Evolutionary conservation across 1,140 invertebrate species (phyloP).

Genomic region (Microplitis demolitor): DNA sequence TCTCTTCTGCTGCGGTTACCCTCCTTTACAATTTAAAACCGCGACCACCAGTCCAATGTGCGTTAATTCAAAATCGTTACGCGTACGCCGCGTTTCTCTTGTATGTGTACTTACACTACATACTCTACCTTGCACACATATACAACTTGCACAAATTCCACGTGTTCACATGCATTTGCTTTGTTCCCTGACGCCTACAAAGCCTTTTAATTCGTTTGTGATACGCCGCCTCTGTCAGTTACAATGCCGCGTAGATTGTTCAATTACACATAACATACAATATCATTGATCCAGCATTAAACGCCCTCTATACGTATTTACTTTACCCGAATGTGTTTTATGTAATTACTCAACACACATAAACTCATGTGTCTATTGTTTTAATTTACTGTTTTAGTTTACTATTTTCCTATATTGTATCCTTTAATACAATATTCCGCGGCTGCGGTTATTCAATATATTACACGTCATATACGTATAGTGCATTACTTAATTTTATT

Average conservation of each 20-base stretch:
- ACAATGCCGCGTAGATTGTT: neutral
- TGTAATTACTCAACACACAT: too few species aligned
- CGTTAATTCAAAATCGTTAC: slow-evolving; percentile 19
- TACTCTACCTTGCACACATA: neutral
- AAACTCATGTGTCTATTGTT: too few species aligned
- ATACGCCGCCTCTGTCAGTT: neutral
- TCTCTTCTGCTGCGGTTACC: neutral
- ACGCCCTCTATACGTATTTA: too few species aligned
- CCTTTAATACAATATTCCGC: too few species aligned
- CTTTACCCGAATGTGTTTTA: too few species aligned
- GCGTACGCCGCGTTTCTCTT: neutral
- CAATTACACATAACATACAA: neutral
- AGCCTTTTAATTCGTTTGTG: neutral
- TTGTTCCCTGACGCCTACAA: neutral
- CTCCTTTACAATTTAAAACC: slow-evolving; percentile 6
- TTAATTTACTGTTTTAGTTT: too few species aligned
- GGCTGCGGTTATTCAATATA: too few species aligned
- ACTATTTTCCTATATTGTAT: too few species aligned
- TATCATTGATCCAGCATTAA: too few species aligned
- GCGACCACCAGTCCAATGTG: neutral
- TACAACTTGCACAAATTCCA: neutral
- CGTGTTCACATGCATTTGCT: neutral
- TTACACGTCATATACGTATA: too few species aligned
- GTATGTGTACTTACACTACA: neutral
- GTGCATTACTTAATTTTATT: too few species aligned